phyloP scores from a whole-genome alignment of 2,888 invertebrate genomes.

The Ctena decussata region DNA sequence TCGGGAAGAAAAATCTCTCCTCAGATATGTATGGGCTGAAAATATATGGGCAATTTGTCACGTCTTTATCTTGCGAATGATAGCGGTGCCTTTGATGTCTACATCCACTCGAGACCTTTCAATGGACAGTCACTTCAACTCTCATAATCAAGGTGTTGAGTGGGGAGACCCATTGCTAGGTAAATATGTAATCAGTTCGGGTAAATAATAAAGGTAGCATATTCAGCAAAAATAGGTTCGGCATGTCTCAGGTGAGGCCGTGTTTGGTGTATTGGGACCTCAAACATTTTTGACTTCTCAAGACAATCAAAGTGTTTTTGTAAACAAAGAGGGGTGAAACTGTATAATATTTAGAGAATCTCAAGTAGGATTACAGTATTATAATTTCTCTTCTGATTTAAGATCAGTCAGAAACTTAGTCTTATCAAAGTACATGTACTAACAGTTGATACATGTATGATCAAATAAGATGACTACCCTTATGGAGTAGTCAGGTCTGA shows the following conservation, averaged over 20 bases:
- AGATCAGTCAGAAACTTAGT: not conserved
- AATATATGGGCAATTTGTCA: constrained; percentile 14
- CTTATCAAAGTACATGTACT: no score
- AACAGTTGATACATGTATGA: no score
- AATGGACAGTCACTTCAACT: constrained; percentile 6
- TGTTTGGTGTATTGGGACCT: not conserved
- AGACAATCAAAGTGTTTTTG: not conserved
- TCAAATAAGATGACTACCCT: no score
- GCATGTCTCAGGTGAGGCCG: not conserved
- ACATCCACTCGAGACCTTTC: constrained; percentile 5
- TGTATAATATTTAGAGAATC: constrained; percentile 4
- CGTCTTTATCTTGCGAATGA: not conserved
- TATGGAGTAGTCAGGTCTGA: no score
- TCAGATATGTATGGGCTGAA: not conserved
- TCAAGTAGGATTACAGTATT: not conserved
- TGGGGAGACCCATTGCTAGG: not conserved
- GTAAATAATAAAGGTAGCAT: constrained; percentile 1
- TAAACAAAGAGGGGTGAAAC: constrained; percentile 9
- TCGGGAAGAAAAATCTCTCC: not conserved
- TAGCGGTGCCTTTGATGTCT: constrained; percentile 9
- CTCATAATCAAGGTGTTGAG: not conserved
- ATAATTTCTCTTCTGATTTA: not conserved
- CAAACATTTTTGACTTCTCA: not conserved
- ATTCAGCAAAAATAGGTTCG: not conserved
- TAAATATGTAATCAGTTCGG: not conserved